Percentiles rank a stretch among this genome's conserved stretches.
Conservation (phyloP, 1,140 invertebrate species). For the Procambarus virginalis region DNA sequence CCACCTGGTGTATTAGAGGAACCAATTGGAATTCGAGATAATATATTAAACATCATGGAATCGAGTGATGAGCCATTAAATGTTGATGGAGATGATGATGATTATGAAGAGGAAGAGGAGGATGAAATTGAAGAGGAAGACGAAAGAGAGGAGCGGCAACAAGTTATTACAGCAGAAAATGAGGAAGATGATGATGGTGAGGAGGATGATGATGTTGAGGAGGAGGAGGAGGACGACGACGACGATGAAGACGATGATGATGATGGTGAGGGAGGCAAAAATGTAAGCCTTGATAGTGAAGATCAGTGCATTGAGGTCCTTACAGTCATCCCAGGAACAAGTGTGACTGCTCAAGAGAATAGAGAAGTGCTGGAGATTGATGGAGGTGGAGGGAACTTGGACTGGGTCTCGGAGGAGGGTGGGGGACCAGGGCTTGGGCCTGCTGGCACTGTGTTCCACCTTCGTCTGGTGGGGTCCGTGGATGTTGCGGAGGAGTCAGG, state of each 20-base stretch:
- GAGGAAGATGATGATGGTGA: constrained; percentile 44
- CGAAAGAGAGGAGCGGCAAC: constrained; percentile 18
- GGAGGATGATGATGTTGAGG: constrained; percentile 58
- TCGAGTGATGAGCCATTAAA: constrained; percentile 7
- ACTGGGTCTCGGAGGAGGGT: constrained; percentile 74
- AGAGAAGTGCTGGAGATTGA: constrained; percentile 71
- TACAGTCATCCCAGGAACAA: constrained; percentile 72
- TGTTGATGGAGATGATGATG: constrained; percentile 29
- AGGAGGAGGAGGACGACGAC: constrained; percentile 68
- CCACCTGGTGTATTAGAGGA: constrained; percentile 65
- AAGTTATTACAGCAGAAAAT: constrained; percentile 32
- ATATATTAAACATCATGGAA: background rate
- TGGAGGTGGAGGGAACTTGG: constrained; percentile 57
- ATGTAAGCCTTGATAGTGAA: constrained; percentile 73
- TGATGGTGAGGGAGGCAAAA: constrained; percentile 71
- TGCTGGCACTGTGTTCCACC: constrained; percentile 84
- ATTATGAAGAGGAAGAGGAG: constrained; percentile 35
- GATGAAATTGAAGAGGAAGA: constrained; percentile 46
- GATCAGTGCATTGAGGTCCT: constrained; percentile 74
- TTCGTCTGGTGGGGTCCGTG: constrained; percentile 87
- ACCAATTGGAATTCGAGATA: constrained; percentile 38
- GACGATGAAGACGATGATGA: constrained; percentile 66
- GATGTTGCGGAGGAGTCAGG: constrained; percentile 82
- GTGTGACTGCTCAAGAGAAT: constrained; percentile 74
- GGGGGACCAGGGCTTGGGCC: constrained; percentile 71